These are phyloP conservation scores for Elmis aenea DNA, from an alignment of 2,888 invertebrate species.

Conservation along the genomic window DNA sequence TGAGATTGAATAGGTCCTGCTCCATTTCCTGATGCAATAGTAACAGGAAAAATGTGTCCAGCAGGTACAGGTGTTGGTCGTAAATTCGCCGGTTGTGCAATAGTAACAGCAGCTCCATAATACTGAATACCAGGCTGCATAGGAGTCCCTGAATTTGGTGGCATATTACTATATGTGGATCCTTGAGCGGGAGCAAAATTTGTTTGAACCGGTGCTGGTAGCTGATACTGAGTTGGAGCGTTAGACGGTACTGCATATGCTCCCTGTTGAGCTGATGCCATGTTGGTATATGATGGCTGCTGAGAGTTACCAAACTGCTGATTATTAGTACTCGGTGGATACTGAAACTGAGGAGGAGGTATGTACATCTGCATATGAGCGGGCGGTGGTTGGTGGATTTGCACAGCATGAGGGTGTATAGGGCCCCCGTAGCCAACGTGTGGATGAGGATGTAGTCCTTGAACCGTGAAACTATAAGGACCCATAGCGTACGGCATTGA, in stretches of 20 bases:
- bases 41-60: constrained; percentile 42
- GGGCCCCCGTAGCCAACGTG: constrained; percentile 51
- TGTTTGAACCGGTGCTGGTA: constrained; percentile 32
- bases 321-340: constrained; percentile 36
- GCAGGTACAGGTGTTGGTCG: constrained; percentile 28
- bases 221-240: constrained; percentile 27
- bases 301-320: constrained; percentile 25
- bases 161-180: constrained; percentile 33
- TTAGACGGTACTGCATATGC: constrained; percentile 27
- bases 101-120: constrained; percentile 44
- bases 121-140: constrained; percentile 48
- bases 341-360: constrained; percentile 46
- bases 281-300: constrained; percentile 29
- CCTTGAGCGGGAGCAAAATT: constrained; percentile 38
- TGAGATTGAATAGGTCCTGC: constrained; percentile 27
- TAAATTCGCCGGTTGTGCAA: constrained; percentile 29
- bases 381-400: constrained; percentile 46
- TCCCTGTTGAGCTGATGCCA: constrained; percentile 32
- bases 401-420: constrained; percentile 49
- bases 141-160: constrained; percentile 32
- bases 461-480: constrained; percentile 64
- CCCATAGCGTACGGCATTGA: constrained; percentile 56
- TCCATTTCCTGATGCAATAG: constrained; percentile 41
- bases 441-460: constrained; percentile 56
- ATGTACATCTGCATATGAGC: constrained; percentile 52